These are phyloP conservation scores for Vesta saturnalis DNA, from an alignment of 2,888 invertebrate genomes.

Conservation along the genomic window DNA sequence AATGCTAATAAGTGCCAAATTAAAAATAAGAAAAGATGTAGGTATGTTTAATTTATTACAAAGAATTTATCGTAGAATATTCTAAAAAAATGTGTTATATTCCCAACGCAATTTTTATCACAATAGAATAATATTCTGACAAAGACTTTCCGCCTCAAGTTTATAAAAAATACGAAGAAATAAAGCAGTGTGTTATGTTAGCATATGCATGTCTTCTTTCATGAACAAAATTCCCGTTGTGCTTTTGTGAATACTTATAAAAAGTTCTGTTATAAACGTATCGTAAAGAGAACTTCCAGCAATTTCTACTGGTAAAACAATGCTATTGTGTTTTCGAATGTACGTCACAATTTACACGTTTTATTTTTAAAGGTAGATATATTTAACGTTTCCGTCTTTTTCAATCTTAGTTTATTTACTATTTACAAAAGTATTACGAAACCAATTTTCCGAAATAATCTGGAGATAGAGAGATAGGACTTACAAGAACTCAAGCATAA, in stretches of 20 bases:
- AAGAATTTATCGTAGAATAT: neutral
- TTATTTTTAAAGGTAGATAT: too few species aligned
- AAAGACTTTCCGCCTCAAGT: neutral
- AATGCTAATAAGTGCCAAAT: too few species aligned
- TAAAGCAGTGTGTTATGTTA: conserved; percentile 1
- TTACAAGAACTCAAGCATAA: conserved; percentile 8
- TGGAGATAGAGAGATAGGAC: neutral
- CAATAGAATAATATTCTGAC: neutral
- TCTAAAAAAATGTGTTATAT: neutral
- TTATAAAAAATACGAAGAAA: neutral
- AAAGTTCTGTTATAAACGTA: conserved; percentile 1
- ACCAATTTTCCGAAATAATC: conserved; percentile 4
- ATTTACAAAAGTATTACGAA: neutral
- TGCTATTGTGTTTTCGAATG: neutral
- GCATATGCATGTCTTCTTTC: neutral
- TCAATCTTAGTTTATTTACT: neutral
- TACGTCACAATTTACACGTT: neutral
- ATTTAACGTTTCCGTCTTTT: too few species aligned
- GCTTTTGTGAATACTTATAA: neutral
- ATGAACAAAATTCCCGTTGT: neutral
- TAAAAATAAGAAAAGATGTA: too few species aligned
- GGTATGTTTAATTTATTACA: too few species aligned
- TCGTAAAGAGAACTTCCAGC: neutral
- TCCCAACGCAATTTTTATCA: neutral
- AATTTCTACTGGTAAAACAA: neutral